Evolutionary conservation across 2,888 invertebrate species (phyloP).

Genomic region (Spisula solida): DNA sequence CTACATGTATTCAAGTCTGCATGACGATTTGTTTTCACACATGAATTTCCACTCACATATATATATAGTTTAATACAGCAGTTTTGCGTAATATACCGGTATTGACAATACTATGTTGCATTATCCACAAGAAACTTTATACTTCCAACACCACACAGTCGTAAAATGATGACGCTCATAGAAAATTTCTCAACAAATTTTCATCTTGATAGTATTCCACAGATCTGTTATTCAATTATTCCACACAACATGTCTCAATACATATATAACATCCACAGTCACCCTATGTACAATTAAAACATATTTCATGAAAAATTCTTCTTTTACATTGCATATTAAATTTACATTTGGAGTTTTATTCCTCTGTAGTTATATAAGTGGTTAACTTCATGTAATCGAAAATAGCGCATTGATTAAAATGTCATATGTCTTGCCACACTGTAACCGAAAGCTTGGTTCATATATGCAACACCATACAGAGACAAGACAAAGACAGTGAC

Average conservation of each 20-base stretch:
- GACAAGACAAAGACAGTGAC: no score
- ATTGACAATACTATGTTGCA: background rate
- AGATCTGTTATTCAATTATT: background rate
- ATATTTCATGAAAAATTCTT: no score
- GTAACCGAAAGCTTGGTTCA: no score
- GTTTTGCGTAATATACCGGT: background rate
- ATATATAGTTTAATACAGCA: background rate
- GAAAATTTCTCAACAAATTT: constrained; percentile 10
- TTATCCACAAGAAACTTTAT: constrained; percentile 2
- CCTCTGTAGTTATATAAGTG: no score
- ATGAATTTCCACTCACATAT: background rate
- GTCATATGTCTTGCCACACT: no score
- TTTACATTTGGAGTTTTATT: background rate
- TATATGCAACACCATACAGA: no score
- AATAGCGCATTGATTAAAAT: no score
- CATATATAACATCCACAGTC: background rate
- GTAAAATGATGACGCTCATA: background rate
- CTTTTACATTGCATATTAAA: background rate
- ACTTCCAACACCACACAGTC: background rate
- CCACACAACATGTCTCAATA: background rate
- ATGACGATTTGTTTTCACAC: background rate
- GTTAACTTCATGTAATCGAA: no score
- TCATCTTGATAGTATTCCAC: constrained; percentile 5
- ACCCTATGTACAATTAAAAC: background rate
- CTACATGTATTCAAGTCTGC: background rate